Base-by-base conservation (phyloP, 2,797 vertebrate genomes). In the Macroramphosus scolopax region DNA sequence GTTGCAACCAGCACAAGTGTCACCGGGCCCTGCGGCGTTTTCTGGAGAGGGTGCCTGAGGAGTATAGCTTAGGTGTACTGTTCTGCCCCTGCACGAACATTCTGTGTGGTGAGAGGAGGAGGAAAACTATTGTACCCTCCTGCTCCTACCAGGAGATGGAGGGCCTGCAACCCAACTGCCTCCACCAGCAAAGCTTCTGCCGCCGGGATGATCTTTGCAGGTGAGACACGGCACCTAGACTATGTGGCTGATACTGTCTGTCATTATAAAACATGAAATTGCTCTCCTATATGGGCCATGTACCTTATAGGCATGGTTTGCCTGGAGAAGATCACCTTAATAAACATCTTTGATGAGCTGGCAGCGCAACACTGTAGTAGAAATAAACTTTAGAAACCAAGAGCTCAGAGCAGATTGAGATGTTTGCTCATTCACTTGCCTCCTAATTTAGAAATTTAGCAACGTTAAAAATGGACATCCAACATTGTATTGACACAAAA, bases 61-160 rank as follows among this genome's bases (percentile, higher is more conserved):
- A 92, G 51, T 94, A 93, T 68, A 93, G 93, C 51, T 91, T 93
- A 50, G 92, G 88, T 0, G 80, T 98, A 32, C 89, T 98, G 4
- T 93, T 98, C 82, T 98, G 96, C 51, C 92, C 93, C 0, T 98
- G 96, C 36, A 81, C 87, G 0, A 91, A 96, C 72, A 82, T 77
- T 6, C 42, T 91, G 62, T 98, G 96, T 33, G 95, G 93, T 1
- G 93, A 95, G 73, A 91, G 96, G 18, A 85, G 95, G 18, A 90
- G 93, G 60, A 93, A 96, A 64, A 95, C 94, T 72, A 98, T 98
- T 0, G 96, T 95, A 3, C 95, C 96, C 0, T 89, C 92, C 46
- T 98, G 96, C 44, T 95, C 94, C 13, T 96, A 92, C 66, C 91
- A 93, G 46, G 77, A 91, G 2, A 80, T 56, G 36, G 89, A 88